These are phyloP conservation scores for Loripinus fragilis DNA, from an alignment of 2,888 invertebrate species.

Conservation along the genomic window DNA sequence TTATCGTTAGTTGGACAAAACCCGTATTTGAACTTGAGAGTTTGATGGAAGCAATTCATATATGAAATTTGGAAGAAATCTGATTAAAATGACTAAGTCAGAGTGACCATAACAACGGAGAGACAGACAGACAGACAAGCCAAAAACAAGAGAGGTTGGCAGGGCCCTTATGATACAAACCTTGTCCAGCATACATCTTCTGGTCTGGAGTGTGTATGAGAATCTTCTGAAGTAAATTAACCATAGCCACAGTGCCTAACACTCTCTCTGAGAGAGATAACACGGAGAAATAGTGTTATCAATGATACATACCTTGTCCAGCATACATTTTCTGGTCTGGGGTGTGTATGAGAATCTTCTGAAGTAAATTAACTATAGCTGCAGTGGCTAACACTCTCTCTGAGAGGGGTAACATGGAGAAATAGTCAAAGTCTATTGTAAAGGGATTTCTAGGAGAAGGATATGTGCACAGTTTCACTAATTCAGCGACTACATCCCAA, in stretches of 20 bases:
- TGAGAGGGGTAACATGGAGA: conserved; percentile 65
- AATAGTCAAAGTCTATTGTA: conserved; percentile 75
- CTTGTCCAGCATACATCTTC: conserved; percentile 72
- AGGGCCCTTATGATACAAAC: conserved; percentile 54
- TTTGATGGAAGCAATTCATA: too few species aligned
- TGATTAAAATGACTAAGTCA: too few species aligned
- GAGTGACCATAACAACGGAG: too few species aligned
- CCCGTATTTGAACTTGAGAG: too few species aligned
- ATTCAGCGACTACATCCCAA: conserved; percentile 75
- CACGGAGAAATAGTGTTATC: conserved; percentile 64
- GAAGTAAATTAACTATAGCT: conserved; percentile 72
- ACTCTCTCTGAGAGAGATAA: conserved; percentile 69
- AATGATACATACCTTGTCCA: conserved; percentile 67
- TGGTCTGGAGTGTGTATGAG: conserved; percentile 70
- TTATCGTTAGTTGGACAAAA: too few species aligned
- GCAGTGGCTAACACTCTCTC: conserved; percentile 73
- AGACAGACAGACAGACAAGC: too few species aligned
- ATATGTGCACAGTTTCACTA: conserved; percentile 77
- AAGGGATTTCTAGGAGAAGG: conserved; percentile 78
- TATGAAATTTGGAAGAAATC: too few species aligned
- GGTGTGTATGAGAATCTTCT: conserved; percentile 71
- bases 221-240: conserved; percentile 72
- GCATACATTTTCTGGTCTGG: conserved; percentile 72
- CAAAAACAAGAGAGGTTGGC: too few species aligned
- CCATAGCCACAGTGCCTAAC: conserved; percentile 74